phyloP scores from a whole-genome alignment of 2,888 invertebrate genomes.

The Siphonodentalium dalli region DNA sequence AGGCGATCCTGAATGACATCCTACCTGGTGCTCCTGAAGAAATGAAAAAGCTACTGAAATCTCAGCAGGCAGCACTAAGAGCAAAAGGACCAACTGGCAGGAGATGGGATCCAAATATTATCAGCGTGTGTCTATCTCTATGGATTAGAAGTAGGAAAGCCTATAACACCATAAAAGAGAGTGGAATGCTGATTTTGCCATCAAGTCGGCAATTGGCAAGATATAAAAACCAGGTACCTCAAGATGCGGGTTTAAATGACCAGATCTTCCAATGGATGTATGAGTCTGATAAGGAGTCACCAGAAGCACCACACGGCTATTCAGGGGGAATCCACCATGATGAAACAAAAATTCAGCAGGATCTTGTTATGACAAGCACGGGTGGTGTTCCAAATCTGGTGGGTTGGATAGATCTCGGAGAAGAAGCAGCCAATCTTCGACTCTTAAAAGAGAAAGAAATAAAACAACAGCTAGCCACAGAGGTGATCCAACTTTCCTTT shows the following conservation, averaged over 20 bases:
- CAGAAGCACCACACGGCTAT: conserved; percentile 26
- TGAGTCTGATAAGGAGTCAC: conserved; percentile 19
- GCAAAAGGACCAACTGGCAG: conserved; percentile 12
- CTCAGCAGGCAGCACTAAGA: conserved; percentile 9
- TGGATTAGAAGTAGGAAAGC: conserved; percentile 25
- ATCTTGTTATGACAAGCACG: conserved; percentile 23
- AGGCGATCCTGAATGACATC: too few species aligned
- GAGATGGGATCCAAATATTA: conserved; percentile 25
- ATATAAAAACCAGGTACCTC: conserved; percentile 23
- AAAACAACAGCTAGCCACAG: conserved; percentile 13
- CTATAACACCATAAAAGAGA: conserved; percentile 17
- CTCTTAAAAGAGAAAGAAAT: conserved; percentile 10
- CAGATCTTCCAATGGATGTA: conserved; percentile 31
- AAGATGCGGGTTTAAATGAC: conserved; percentile 26
- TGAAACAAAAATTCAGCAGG: conserved; percentile 33
- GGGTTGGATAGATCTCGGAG: conserved; percentile 14
- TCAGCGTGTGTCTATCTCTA: conserved; percentile 24
- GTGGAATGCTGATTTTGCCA: conserved; percentile 15
- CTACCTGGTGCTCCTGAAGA: too few species aligned
- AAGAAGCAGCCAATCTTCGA: conserved; percentile 13
- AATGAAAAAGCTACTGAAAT: conserved; percentile 10
- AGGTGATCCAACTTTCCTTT: conserved; percentile 22
- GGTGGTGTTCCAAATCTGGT: conserved; percentile 22
- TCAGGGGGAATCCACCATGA: conserved; percentile 27
- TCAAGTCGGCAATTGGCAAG: conserved; percentile 16